Evolutionary conservation across 2,797 vertebrate species (phyloP), one percentile per base, ranked within the genome.

Genomic region (Lutjanus argentimaculatus): DNA sequence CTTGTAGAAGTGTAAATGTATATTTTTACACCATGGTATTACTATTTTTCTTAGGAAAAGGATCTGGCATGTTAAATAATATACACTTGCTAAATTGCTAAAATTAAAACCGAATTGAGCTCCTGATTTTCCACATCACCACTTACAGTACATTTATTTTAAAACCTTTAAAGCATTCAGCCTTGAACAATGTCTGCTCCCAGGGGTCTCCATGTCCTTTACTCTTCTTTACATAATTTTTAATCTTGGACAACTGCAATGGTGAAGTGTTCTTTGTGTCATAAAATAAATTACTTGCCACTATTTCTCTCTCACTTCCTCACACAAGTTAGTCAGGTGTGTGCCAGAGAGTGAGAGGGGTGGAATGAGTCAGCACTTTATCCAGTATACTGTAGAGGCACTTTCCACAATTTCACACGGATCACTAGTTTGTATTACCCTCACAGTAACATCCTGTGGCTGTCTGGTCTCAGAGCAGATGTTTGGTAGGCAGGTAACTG

Each of bases 301-400:
- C 55, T 64, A 30, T 83, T 69, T 63, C 57, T 53, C 58, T 36
- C 51, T 55, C 13, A 30, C 43, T 63, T 55, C 46, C 62, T 49
- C 62, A 21, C 57, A 22, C 62, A 80, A 58, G 43, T 77, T 79
- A 61, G 40, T 72, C 40, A 12, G 53, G 72, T 73, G 65, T 36
- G 72, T 74, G 65, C 53, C 48, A 68, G 76, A 66, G 65, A 58
- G 57, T 36, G 56, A 64, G 78, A 70, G 30, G 59, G 53, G 55
- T 58, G 61, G 51, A 45, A 77, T 90, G 88, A 92, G 84, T 92
- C 92, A 91, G 85, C 88, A 87, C 45, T 85, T 88, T 85, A 85
- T 86, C 75, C 71, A 49, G 56, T 69, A 53, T 64, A 77, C 75
- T 83, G 75, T 78, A 40, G 67, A 82, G 85, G 61, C 55, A 77